phyloP scores from a whole-genome alignment of 2,888 invertebrate genomes.

The Dusona sp. region DNA sequence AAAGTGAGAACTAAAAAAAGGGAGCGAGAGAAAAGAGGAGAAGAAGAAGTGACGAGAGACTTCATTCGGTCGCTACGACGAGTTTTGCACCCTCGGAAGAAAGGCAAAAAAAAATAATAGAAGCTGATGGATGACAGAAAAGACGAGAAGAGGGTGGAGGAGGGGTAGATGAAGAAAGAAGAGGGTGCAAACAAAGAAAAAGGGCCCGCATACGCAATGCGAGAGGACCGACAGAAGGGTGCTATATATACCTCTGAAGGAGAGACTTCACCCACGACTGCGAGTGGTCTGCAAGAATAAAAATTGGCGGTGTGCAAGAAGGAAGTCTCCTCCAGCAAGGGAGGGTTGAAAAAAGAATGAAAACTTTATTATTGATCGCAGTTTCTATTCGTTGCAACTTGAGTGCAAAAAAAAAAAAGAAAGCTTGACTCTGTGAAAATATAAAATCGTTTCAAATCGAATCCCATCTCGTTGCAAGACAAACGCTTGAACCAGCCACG shows the following conservation, averaged over 20 bases:
- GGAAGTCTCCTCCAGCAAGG: not conserved
- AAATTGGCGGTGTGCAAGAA: constrained; percentile 44
- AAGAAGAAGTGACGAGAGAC: constrained; percentile 10
- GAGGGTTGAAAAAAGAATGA: not conserved
- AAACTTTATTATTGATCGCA: constrained; percentile 22
- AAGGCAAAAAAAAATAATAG: constrained; percentile 2
- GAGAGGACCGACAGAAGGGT: constrained; percentile 9
- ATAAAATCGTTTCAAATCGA: not conserved
- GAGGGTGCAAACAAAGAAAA: constrained; percentile 62
- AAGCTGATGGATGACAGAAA: constrained; percentile 4
- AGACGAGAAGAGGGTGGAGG: constrained; percentile 6
- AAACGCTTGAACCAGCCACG: not conserved
- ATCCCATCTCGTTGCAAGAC: not conserved
- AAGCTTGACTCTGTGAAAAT: not conserved
- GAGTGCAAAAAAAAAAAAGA: not conserved
- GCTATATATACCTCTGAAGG: constrained; percentile 8
- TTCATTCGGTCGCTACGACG: constrained; percentile 23
- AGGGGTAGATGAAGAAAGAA: constrained; percentile 43
- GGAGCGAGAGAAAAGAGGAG: not conserved
- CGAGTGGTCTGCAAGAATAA: constrained; percentile 22
- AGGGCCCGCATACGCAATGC: constrained; percentile 58
- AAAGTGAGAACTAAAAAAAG: constrained; percentile 1
- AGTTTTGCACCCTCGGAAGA: constrained; percentile 17
- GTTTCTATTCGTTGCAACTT: not conserved
- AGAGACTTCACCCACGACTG: constrained; percentile 18